These are phyloP conservation scores for Glomeris maerens DNA, from an alignment of 1,140 invertebrate species.

Conservation along the genomic window DNA sequence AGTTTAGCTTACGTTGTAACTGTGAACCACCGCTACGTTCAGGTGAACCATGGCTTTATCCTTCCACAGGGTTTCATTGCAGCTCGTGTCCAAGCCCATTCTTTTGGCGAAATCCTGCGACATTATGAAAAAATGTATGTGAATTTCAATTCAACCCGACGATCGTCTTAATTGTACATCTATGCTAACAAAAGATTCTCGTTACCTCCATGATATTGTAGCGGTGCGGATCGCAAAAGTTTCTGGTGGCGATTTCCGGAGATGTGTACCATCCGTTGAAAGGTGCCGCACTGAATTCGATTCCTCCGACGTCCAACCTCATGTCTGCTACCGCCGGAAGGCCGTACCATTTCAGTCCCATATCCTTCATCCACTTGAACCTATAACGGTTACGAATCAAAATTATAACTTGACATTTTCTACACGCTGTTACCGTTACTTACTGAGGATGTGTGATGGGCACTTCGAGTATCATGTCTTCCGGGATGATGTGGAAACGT, in stretches of 20 bases:
- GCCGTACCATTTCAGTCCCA: conserved; percentile 76
- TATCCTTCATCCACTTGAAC: conserved; percentile 69
- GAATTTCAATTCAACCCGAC: no score
- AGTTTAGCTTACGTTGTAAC: conserved; percentile 55
- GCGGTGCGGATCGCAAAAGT: conserved; percentile 71
- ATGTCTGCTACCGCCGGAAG: conserved; percentile 73
- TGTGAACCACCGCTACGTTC: conserved; percentile 80
- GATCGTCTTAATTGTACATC: no score
- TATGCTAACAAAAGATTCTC: no score
- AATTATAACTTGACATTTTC: no score
- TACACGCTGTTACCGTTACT: conserved; percentile 35
- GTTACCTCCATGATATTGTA: conserved; percentile 77
- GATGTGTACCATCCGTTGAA: conserved; percentile 98
- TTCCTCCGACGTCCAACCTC: conserved; percentile 86
- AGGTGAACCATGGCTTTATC: conserved; percentile 79
- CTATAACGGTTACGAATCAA: no score
- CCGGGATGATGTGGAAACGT: conserved; percentile 74
- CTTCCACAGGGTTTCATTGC: conserved; percentile 75
- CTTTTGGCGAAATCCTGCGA: conserved; percentile 62
- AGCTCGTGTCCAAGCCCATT: conserved; percentile 76
- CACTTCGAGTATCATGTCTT: conserved; percentile 74
- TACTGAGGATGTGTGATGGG: conserved; percentile 76
- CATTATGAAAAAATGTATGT: background rate
- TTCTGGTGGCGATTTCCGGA: conserved; percentile 81
- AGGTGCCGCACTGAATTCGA: conserved; percentile 80